A percentile compares a stretch with the other conserved stretches of the same genome.
Conservation (phyloP, 2,797 vertebrate genomes). For the Chloroceryle inda region DNA sequence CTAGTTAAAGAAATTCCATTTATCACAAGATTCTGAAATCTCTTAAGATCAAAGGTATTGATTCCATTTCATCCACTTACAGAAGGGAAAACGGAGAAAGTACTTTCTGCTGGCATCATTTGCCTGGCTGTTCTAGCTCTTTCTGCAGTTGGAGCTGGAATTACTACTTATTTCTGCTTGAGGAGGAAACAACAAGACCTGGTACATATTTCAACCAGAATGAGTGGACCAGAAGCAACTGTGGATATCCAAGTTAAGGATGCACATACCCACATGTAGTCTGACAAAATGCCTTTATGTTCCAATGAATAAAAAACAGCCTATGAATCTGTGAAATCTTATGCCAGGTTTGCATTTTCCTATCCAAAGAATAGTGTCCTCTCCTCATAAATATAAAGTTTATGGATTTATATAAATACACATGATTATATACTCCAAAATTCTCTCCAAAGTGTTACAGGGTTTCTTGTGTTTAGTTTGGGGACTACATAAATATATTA, state of each 20-base stretch:
- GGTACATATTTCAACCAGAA: neutral
- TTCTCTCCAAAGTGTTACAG: neutral
- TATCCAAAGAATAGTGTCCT: neutral
- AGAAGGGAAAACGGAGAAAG: neutral
- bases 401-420: neutral
- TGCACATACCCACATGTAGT: neutral
- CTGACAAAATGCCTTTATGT: neutral
- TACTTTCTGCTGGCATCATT: neutral
- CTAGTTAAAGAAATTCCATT: neutral
- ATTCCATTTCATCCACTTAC: neutral
- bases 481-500: neutral
- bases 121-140: neutral
- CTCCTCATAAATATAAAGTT: neutral
- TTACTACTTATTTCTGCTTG: neutral
- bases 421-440: neutral
- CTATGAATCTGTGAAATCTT: neutral
- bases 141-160: neutral
- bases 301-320: neutral
- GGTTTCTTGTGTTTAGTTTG: neutral
- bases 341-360: neutral
- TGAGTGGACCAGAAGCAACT: slow-evolving; percentile 2
- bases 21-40: neutral
- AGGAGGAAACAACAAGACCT: slow-evolving; percentile 23
- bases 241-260: neutral
- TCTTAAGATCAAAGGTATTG: neutral